Conservation (phyloP, 2,888 invertebrate genomes). For the Ceraclea dissimilis region DNA sequence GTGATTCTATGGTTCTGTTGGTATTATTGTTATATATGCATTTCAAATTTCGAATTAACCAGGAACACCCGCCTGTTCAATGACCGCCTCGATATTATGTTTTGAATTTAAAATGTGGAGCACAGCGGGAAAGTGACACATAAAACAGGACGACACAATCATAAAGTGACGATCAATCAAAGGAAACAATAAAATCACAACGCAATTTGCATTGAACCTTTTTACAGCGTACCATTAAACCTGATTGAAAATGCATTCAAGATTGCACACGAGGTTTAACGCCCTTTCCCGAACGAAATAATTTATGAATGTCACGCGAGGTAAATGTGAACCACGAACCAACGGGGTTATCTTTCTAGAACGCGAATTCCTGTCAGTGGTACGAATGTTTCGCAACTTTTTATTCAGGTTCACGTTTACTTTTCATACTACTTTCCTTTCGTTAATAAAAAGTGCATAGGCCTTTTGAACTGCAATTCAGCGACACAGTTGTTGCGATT, state of each 20-base stretch:
- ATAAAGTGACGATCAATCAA: neutral
- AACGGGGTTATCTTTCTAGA: neutral
- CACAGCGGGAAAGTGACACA: neutral
- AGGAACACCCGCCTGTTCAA: neutral
- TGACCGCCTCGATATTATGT: neutral
- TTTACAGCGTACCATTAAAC: neutral
- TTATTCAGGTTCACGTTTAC: neutral
- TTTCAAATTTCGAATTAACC: neutral
- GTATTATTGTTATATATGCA: too few relatives aligned
- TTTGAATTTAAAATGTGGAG: neutral
- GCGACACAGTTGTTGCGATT: conserved; percentile 1
- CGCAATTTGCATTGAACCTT: neutral
- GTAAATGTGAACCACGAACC: neutral
- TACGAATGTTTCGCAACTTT: neutral
- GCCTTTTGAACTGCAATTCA: conserved; percentile 8
- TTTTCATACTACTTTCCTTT: conserved; percentile 2
- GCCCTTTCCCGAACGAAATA: neutral
- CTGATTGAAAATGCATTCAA: neutral
- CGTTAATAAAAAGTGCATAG: conserved; percentile 21
- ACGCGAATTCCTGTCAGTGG: too few relatives aligned
- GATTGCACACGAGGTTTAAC: conserved; percentile 2
- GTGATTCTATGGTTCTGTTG: too few relatives aligned
- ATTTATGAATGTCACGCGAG: conserved; percentile 3
- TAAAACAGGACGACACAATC: neutral
- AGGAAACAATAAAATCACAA: neutral